phyloP scores from a whole-genome alignment of 1,140 invertebrate genomes.

The Coptotermes formosanus region DNA sequence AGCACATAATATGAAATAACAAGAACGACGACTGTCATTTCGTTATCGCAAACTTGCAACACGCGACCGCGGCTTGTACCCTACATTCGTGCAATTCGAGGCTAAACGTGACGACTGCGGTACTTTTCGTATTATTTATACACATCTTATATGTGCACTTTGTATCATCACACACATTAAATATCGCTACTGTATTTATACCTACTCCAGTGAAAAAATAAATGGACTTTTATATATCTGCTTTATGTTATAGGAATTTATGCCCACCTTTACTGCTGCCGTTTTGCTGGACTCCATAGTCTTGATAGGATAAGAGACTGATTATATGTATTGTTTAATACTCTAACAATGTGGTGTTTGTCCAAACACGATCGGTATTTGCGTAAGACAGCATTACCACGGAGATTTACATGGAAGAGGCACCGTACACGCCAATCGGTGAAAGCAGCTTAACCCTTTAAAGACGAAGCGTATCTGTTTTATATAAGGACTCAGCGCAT shows the following conservation, averaged over 20 bases:
- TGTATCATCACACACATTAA: conserved; percentile 20
- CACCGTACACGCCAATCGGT: neutral
- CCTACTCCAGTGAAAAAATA: conserved; percentile 35
- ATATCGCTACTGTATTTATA: conserved; percentile 20
- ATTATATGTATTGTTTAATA: neutral
- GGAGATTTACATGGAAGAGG: neutral
- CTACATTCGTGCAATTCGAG: neutral
- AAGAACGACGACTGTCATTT: neutral
- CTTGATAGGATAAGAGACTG: neutral
- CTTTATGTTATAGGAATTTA: neutral
- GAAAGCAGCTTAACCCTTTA: no score
- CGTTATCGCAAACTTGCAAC: neutral
- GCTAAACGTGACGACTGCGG: neutral
- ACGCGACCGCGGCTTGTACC: neutral
- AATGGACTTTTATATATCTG: conserved; percentile 21
- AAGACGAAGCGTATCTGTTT: no score
- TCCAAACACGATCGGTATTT: neutral
- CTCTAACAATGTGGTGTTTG: neutral
- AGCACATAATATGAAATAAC: neutral
- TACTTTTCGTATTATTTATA: conserved; percentile 25
- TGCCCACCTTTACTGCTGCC: neutral
- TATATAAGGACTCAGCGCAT: no score
- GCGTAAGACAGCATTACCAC: neutral
- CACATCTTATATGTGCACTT: neutral
- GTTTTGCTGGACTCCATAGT: neutral